phyloP scores from a whole-genome alignment of 53 echinoderm and acorn worm species.

The Glandiceps talaboti region DNA sequence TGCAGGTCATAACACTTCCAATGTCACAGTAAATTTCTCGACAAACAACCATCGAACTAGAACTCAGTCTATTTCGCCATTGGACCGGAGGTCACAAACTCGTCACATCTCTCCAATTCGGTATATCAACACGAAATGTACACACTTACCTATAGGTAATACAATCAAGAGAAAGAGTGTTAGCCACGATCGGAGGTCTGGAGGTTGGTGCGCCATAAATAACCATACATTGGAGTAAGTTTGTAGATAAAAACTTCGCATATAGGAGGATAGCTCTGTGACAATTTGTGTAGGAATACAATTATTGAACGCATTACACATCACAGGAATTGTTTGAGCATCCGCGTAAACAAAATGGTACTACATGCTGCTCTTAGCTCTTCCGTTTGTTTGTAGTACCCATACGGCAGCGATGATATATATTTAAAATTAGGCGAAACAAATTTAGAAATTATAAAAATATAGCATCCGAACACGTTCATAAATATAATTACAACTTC shows the following conservation, averaged over 20 bases:
- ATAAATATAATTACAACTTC: no score
- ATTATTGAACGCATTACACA: not conserved
- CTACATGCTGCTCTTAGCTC: not conserved
- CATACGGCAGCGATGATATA: not conserved
- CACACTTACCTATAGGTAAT: not conserved
- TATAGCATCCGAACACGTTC: no score
- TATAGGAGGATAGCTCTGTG: not conserved
- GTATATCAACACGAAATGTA: not conserved
- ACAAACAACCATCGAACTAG: not conserved
- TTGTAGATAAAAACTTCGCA: not conserved
- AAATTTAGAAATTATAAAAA: no score
- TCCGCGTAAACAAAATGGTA: not conserved
- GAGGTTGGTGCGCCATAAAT: not conserved
- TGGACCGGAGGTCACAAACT: no score
- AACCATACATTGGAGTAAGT: not conserved
- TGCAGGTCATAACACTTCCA: not conserved
- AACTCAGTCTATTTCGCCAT: not conserved
- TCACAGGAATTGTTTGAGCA: not conserved
- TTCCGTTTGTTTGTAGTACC: not conserved
- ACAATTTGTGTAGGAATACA: not conserved
- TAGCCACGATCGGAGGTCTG: slow-evolving; percentile 1
- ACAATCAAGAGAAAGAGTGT: not conserved
- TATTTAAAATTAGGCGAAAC: not conserved
- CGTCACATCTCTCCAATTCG: no score
- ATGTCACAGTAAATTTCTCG: not conserved